These are phyloP conservation scores for Apistogramma diplotaenia DNA, from an alignment of 2,113 vertebrate species.

Conservation along the genomic window DNA sequence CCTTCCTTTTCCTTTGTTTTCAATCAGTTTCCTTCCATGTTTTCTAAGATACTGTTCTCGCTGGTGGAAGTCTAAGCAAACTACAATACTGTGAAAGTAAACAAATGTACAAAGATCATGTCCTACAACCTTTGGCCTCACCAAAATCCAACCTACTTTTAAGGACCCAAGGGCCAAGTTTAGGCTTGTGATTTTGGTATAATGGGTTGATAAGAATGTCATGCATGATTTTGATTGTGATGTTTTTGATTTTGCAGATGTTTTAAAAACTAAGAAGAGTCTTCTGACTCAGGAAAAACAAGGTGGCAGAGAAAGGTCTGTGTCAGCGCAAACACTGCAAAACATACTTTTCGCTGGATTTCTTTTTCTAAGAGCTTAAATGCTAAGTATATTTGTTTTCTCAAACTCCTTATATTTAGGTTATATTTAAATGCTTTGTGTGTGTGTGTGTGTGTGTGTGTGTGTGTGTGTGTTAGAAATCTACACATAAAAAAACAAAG, in stretches of 20 bases:
- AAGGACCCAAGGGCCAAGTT: background rate
- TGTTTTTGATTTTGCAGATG: background rate
- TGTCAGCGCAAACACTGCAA: background rate
- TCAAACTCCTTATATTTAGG: background rate
- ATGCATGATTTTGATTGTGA: background rate
- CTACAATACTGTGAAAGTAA: constrained; percentile 74
- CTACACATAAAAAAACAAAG: background rate
- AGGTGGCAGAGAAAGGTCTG: background rate
- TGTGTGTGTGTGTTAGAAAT: background rate
- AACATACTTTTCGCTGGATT: too few relatives aligned
- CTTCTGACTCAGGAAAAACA: background rate
- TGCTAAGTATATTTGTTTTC: too few relatives aligned
- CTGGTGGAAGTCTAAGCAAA: constrained; percentile 73
- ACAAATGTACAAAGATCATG: constrained; percentile 59
- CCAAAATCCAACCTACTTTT: background rate
- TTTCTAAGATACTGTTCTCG: constrained; percentile 73
- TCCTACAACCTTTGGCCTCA: constrained; percentile 27
- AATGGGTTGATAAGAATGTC: background rate
- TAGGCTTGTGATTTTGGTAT: background rate
- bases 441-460: background rate
- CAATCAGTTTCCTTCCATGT: constrained; percentile 76
- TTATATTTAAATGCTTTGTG: background rate
- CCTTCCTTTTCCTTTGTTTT: constrained; percentile 80
- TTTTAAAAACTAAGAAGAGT: background rate
- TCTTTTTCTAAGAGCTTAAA: too few relatives aligned